Percentiles rank a stretch among this genome's conserved stretches.
phyloP scores from a whole-genome alignment of 2,888 invertebrate genomes.

The Mesochorus sp. region DNA sequence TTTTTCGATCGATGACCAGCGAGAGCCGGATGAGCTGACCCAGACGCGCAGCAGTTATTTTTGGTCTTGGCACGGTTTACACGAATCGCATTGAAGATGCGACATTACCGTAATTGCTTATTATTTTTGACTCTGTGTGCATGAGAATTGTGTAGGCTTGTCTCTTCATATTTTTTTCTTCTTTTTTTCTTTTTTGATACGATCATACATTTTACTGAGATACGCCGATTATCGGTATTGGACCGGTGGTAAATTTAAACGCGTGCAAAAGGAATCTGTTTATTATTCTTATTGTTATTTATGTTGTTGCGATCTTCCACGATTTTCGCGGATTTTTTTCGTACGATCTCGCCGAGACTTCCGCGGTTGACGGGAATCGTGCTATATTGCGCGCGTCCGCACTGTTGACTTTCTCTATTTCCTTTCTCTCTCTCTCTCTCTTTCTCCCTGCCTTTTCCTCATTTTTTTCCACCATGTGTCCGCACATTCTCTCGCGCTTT shows the following conservation, averaged over 20 bases:
- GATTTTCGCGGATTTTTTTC: slow-evolving; percentile 60
- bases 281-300: slow-evolving; percentile 22
- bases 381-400: slow-evolving; percentile 33
- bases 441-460: slow-evolving; percentile 38
- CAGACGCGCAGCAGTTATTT: slow-evolving; percentile 68
- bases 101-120: slow-evolving; percentile 12
- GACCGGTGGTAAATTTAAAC: slow-evolving; percentile 48
- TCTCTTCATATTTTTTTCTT: slow-evolving; percentile 10
- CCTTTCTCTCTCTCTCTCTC: slow-evolving; percentile 19
- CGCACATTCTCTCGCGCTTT: slow-evolving; percentile 40
- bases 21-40: slow-evolving; percentile 76
- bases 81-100: slow-evolving; percentile 5
- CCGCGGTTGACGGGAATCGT: slow-evolving; percentile 59
- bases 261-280: slow-evolving; percentile 56
- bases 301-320: slow-evolving; percentile 43
- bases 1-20: slow-evolving; percentile 58
- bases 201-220: slow-evolving; percentile 27
- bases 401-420: slow-evolving; percentile 39
- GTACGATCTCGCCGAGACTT: slow-evolving; percentile 59
- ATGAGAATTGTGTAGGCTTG: slow-evolving; percentile 40
- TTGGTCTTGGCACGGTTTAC: slow-evolving; percentile 23
- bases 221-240: slow-evolving; percentile 51
- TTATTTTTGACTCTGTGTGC: slow-evolving; percentile 30
- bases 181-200: slow-evolving; percentile 7
- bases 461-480: slow-evolving; percentile 26